phyloP scores from a whole-genome alignment of 2,888 invertebrate species.

The Acleris sparsana region DNA sequence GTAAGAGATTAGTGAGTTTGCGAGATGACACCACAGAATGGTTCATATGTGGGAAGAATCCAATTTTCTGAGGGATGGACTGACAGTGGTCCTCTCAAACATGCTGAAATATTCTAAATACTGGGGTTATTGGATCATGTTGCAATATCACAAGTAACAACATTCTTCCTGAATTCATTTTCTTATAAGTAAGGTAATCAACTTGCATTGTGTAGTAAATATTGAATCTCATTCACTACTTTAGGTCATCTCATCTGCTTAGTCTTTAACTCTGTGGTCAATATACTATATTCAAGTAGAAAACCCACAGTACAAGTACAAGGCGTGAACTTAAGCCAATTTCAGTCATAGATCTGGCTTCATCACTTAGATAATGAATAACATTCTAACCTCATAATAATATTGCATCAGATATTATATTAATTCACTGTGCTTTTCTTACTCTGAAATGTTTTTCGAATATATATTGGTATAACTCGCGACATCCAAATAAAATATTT shows the following conservation, averaged over 20 bases:
- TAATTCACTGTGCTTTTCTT: constrained; percentile 14
- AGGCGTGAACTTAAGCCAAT: constrained; percentile 25
- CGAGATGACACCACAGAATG: constrained; percentile 27
- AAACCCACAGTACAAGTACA: constrained; percentile 17
- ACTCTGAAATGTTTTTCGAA: constrained; percentile 23
- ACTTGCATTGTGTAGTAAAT: constrained; percentile 12
- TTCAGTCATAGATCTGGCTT: constrained; percentile 23
- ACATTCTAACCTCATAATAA: constrained; percentile 26
- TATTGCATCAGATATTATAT: constrained; percentile 24
- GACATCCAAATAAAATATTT: constrained; percentile 23
- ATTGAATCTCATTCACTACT: constrained; percentile 26
- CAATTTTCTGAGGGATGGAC: constrained; percentile 16
- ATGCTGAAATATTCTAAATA: constrained; percentile 32
- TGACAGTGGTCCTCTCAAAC: constrained; percentile 25
- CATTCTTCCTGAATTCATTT: constrained; percentile 26
- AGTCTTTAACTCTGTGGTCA: constrained; percentile 30
- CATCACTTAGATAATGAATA: constrained; percentile 20
- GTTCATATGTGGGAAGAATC: constrained; percentile 25
- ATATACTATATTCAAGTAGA: constrained; percentile 27
- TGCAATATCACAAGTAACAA: constrained; percentile 19
- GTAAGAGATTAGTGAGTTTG: constrained; percentile 18
- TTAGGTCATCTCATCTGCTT: constrained; percentile 28
- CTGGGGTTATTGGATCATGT: constrained; percentile 14
- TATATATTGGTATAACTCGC: constrained; percentile 19
- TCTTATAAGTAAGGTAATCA: constrained; percentile 18